phyloP scores from a whole-genome alignment of 1,140 invertebrate genomes.

The Aporrectodea caliginosa region DNA sequence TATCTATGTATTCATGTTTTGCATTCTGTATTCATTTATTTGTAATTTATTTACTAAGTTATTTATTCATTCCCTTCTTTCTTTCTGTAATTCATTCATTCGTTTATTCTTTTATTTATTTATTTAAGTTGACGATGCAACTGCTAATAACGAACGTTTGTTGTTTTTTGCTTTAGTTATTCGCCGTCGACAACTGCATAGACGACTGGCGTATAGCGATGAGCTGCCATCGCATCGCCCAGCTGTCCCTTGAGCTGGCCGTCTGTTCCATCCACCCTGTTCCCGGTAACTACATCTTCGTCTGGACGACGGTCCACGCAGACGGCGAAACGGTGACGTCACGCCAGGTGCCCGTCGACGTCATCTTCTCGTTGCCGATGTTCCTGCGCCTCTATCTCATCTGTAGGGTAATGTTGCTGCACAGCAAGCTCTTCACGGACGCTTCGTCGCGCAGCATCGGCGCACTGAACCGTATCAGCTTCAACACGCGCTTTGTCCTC shows the following conservation, averaged over 20 bases:
- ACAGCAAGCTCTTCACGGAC: slow-evolving; percentile 51
- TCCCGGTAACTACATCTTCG: slow-evolving; percentile 41
- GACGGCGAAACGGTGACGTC: not conserved
- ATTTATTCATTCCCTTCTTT: no score
- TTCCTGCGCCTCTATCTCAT: slow-evolving; percentile 51
- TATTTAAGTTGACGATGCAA: no score
- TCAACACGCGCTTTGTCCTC: slow-evolving; percentile 85
- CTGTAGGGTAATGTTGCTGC: slow-evolving; percentile 48
- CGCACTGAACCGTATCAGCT: slow-evolving; percentile 49
- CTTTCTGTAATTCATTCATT: no score
- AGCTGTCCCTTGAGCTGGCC: slow-evolving; percentile 45
- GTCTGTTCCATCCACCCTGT: slow-evolving; percentile 52
- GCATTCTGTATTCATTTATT: no score
- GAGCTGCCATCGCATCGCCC: slow-evolving; percentile 35
- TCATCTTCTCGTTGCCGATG: slow-evolving; percentile 52
- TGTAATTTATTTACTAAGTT: no score
- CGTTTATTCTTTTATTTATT: no score
- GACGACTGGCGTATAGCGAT: slow-evolving; percentile 36
- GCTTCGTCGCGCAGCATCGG: slow-evolving; percentile 53
- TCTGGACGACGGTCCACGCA: slow-evolving; percentile 23
- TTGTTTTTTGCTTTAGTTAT: slow-evolving; percentile 35
- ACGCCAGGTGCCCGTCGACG: slow-evolving; percentile 43
- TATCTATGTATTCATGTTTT: no score
- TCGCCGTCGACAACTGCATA: slow-evolving; percentile 50
- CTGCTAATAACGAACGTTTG: no score